A percentile compares a stretch with the other conserved stretches of the same genome.
These are phyloP conservation scores for Polypterus senegalus DNA, from an alignment of 2,113 vertebrate genomes.

Conservation along the genomic window DNA sequence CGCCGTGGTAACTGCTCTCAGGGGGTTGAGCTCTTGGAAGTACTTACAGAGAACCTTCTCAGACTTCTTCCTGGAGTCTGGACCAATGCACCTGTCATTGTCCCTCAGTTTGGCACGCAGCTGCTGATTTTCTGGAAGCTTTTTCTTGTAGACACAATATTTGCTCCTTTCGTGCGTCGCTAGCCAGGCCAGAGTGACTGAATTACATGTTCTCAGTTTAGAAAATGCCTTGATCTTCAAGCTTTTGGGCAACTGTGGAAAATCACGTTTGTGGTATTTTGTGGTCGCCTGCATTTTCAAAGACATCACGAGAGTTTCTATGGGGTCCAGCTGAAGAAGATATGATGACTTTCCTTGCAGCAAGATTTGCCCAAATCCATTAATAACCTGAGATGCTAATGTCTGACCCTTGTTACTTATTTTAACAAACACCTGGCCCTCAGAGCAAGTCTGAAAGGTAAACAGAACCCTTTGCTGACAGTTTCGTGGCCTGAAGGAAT, in stretches of 20 bases:
- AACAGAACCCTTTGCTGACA: conserved; percentile 65
- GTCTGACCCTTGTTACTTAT: conserved; percentile 51
- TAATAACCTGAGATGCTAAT: conserved; percentile 47
- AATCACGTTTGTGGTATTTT: conserved; percentile 54
- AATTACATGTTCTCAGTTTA: conserved; percentile 68
- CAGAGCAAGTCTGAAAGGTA: conserved; percentile 59
- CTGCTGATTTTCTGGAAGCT: conserved; percentile 32
- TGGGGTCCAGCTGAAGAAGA: conserved; percentile 49
- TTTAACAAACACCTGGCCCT: conserved; percentile 48
- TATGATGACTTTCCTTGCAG: conserved; percentile 65
- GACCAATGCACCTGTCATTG: conserved; percentile 56
- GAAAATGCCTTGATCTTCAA: conserved; percentile 80
- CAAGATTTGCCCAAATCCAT: conserved; percentile 58
- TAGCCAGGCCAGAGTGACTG: conserved; percentile 76
- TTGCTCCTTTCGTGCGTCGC: conserved; percentile 72
- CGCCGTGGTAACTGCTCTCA: conserved; percentile 69
- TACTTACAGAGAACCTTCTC: conserved; percentile 79
- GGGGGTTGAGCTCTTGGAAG: conserved; percentile 67
- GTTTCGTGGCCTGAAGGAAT: conserved; percentile 56
- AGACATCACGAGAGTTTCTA: conserved; percentile 32
- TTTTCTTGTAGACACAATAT: conserved; percentile 70
- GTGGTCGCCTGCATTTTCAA: conserved; percentile 68
- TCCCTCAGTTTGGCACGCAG: conserved; percentile 22
- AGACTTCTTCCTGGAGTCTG: conserved; percentile 56
- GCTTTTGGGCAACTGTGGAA: conserved; percentile 65